Evolutionary conservation across 2,113 vertebrate genomes (phyloP).

Genomic region (Ceratotherium simum): DNA sequence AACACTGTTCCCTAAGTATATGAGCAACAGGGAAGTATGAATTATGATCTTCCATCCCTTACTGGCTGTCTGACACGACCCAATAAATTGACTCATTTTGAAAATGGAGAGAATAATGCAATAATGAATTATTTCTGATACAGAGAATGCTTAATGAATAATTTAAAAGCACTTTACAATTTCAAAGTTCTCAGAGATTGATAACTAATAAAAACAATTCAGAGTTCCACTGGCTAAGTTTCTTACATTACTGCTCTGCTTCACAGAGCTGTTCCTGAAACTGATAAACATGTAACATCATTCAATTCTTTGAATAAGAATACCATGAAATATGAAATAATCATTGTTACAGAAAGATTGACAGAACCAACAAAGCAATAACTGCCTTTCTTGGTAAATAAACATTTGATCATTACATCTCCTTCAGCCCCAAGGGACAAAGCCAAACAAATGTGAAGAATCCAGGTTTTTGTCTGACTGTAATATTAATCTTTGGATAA

Average conservation of each 20-base stretch:
- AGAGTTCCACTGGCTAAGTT: background rate
- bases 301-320: background rate
- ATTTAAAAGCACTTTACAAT: slow-evolving; percentile 64
- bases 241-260: background rate
- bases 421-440: background rate
- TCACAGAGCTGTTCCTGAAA: background rate
- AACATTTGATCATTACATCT: background rate
- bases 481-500: slow-evolving; percentile 37
- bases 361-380: slow-evolving; percentile 49
- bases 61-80: background rate
- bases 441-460: slow-evolving; percentile 36
- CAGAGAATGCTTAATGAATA: slow-evolving; percentile 56
- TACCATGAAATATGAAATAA: slow-evolving; percentile 1
- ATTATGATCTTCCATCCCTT: background rate
- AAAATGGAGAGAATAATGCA: slow-evolving; percentile 57
- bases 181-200: slow-evolving; percentile 54
- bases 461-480: slow-evolving; percentile 20
- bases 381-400: slow-evolving; percentile 35
- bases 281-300: background rate
- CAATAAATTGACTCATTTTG: slow-evolving; percentile 37
- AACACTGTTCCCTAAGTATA: background rate
- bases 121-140: slow-evolving; percentile 62
- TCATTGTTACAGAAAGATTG: slow-evolving; percentile 10
- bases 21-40: background rate
- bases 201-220: slow-evolving; percentile 60